Conservation (phyloP, 2,797 vertebrate genomes). For the Borostomias antarcticus region DNA sequence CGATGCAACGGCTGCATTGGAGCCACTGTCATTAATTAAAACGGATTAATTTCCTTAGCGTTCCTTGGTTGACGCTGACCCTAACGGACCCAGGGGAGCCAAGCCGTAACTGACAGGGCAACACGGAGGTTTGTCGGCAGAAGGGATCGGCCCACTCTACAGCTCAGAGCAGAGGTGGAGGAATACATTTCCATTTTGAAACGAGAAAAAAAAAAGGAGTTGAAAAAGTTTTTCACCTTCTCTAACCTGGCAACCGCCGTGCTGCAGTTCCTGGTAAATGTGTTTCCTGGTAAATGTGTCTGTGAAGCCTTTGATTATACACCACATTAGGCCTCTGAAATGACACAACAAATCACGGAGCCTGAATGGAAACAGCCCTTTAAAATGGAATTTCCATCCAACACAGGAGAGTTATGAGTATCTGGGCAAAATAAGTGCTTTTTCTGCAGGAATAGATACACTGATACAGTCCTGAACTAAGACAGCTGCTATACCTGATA, state of each 20-base stretch:
- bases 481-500: too few species aligned
- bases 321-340: constrained; percentile 68
- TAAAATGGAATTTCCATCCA: constrained; percentile 61
- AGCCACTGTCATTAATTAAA: too few species aligned
- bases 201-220: not conserved
- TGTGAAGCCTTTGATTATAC: constrained; percentile 68
- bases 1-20: too few species aligned
- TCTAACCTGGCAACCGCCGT: constrained; percentile 18
- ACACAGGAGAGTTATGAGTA: constrained; percentile 62
- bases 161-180: not conserved
- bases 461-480: too few species aligned
- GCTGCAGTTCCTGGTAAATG: constrained; percentile 55
- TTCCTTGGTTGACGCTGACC: too few species aligned
- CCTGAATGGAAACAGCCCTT: constrained; percentile 55
- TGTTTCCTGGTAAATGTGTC: too few species aligned
- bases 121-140: not conserved
- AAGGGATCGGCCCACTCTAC: not conserved
- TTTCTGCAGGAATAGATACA: too few species aligned
- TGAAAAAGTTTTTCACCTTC: constrained; percentile 22
- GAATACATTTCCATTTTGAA: not conserved
- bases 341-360: constrained; percentile 69
- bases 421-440: constrained; percentile 51
- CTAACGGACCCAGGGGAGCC: too few species aligned
- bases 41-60: too few species aligned
- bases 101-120: constrained; percentile 2